Evolutionary conservation across 2,888 invertebrate species (phyloP).

Genomic region (Xanthorhoe spadicearia): DNA sequence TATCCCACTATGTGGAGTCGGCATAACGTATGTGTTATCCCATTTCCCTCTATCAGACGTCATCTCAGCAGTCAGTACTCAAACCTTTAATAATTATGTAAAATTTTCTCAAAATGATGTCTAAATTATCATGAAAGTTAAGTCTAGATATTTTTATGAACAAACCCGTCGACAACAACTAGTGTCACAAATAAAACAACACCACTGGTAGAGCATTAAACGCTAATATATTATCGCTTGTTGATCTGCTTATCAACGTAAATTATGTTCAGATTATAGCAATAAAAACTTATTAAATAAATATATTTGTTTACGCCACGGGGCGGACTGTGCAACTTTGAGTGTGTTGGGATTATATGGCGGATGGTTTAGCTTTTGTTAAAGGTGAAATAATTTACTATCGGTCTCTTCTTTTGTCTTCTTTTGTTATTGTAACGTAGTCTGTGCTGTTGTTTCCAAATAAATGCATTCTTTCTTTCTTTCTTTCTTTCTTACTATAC

Average conservation of each 20-base stretch:
- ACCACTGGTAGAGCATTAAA: constrained; percentile 55
- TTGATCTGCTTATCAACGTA: constrained; percentile 79
- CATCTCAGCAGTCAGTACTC: too few relatives aligned
- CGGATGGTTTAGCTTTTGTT: constrained; percentile 2
- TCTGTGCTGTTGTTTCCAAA: too few relatives aligned
- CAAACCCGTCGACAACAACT: constrained; percentile 47
- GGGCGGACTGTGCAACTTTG: constrained; percentile 45
- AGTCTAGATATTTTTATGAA: neutral
- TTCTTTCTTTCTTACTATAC: too few relatives aligned
- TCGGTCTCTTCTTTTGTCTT: too few relatives aligned
- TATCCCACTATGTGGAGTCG: too few relatives aligned
- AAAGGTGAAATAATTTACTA: too few relatives aligned
- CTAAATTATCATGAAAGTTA: neutral
- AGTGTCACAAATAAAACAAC: constrained; percentile 58
- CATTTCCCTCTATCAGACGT: too few relatives aligned
- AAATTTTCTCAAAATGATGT: neutral
- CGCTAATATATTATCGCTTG: constrained; percentile 60
- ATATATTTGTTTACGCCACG: constrained; percentile 79
- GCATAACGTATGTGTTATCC: too few relatives aligned
- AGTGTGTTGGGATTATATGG: constrained; percentile 47
- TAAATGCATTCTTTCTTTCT: too few relatives aligned
- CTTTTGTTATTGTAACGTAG: too few relatives aligned
- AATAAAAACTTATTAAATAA: constrained; percentile 82
- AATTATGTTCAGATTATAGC: constrained; percentile 79
- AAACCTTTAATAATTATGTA: too few relatives aligned